Conservation (phyloP, 2,888 invertebrate genomes). For the Pantelozetes paolii region DNA sequence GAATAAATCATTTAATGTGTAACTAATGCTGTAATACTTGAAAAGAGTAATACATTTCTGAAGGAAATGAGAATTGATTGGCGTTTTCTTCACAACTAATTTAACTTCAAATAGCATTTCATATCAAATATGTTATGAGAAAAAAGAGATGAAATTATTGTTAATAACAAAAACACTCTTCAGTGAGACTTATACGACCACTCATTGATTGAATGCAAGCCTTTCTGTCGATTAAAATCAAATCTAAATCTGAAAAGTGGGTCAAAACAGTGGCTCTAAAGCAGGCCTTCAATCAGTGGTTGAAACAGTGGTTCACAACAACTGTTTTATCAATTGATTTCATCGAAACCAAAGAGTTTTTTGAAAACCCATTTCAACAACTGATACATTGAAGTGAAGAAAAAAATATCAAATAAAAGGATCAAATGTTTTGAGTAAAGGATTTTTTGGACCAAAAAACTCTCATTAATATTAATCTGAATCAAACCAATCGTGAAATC, state of each 20-base stretch:
- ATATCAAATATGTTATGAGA: background rate
- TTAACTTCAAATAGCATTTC: background rate
- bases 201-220: too few species aligned
- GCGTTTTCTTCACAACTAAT: background rate
- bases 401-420: background rate
- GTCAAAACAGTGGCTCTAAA: too few species aligned
- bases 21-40: background rate
- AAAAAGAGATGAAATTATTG: too few species aligned
- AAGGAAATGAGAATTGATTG: background rate
- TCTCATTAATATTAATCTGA: constrained; percentile 1
- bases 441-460: background rate
- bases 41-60: background rate
- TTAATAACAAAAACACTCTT: too few species aligned
- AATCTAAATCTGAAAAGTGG: too few species aligned
- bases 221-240: too few species aligned
- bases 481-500: background rate
- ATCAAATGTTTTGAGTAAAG: background rate
- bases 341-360: background rate
- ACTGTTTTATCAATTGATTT: too few species aligned
- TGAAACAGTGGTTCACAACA: too few species aligned
- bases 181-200: too few species aligned
- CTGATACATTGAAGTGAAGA: background rate
- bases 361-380: background rate
- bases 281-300: too few species aligned
- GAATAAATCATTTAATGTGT: background rate